These are phyloP conservation scores for Istiophorus platypterus DNA, from an alignment of 2,113 vertebrate genomes.

Conservation along the genomic window DNA sequence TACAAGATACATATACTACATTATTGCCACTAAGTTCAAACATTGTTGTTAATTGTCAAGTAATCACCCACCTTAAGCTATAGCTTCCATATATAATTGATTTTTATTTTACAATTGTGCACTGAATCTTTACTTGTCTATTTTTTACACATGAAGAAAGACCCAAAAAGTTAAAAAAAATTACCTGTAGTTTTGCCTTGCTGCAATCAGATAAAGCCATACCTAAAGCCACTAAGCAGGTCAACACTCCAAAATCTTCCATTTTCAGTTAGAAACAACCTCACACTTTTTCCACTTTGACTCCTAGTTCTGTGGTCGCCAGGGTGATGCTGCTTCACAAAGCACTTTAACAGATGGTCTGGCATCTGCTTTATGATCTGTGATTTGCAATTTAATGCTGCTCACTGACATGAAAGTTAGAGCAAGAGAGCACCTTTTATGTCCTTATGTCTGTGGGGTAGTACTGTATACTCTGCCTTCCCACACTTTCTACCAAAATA, in stretches of 20 bases:
- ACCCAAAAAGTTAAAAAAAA: conserved; percentile 24
- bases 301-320: conserved; percentile 59
- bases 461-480: conserved; percentile 56
- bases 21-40: neutral
- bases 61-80: neutral
- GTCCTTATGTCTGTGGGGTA: conserved; percentile 66
- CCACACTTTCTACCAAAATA: conserved; percentile 60
- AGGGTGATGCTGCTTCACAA: conserved; percentile 67
- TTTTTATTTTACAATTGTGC: conserved; percentile 27
- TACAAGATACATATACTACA: neutral
- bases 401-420: conserved; percentile 69
- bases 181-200: conserved; percentile 38
- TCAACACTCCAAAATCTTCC: conserved; percentile 38
- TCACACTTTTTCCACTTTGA: conserved; percentile 72
- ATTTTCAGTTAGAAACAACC: conserved; percentile 56
- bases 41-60: neutral
- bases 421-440: conserved; percentile 69
- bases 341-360: conserved; percentile 83
- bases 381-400: conserved; percentile 78
- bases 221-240: conserved; percentile 19
- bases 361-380: conserved; percentile 81
- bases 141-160: conserved; percentile 6
- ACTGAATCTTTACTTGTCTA: conserved; percentile 10
- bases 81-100: conserved; percentile 7
- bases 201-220: conserved; percentile 34